phyloP scores from a whole-genome alignment of 1,140 invertebrate species.

The Aplysia californica region DNA sequence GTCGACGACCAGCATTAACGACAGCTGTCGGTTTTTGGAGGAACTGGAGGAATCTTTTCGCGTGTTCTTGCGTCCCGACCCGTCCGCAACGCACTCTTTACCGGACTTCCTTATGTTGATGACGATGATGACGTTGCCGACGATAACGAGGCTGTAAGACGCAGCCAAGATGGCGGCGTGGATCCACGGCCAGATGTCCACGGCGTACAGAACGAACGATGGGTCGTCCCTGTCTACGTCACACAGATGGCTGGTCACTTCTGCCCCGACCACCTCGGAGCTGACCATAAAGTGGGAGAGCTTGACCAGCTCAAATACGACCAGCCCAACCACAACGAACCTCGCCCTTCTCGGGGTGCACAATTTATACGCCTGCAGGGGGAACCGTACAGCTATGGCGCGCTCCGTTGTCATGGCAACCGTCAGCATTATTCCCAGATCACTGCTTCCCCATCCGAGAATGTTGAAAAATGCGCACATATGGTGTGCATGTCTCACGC shows the following conservation, averaged over 20 bases:
- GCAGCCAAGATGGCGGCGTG: conserved; percentile 48
- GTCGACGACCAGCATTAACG: conserved; percentile 50
- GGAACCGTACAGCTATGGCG: conserved; percentile 49
- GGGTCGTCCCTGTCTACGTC: conserved; percentile 30
- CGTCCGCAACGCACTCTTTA: no score
- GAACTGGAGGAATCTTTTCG: no score
- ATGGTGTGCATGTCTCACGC: background rate
- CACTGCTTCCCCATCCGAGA: conserved; percentile 53
- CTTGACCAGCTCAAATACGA: conserved; percentile 6
- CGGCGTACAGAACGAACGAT: conserved; percentile 32
- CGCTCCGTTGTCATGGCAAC: conserved; percentile 56
- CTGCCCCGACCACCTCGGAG: conserved; percentile 37
- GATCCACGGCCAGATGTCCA: conserved; percentile 45
- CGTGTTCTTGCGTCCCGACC: no score
- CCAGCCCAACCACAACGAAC: conserved; percentile 3
- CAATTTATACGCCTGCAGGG: conserved; percentile 40
- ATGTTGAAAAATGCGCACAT: conserved; percentile 56
- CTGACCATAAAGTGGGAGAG: conserved; percentile 41
- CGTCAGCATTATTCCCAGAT: conserved; percentile 54
- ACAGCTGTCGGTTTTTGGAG: conserved; percentile 41
- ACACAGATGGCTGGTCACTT: conserved; percentile 40
- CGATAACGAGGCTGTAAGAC: conserved; percentile 44
- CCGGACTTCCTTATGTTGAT: conserved; percentile 37
- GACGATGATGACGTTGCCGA: conserved; percentile 59
- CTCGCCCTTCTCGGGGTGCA: conserved; percentile 47